Evolutionary conservation across 1,140 invertebrate species (phyloP).

Genomic region (Drosophila arawakana): DNA sequence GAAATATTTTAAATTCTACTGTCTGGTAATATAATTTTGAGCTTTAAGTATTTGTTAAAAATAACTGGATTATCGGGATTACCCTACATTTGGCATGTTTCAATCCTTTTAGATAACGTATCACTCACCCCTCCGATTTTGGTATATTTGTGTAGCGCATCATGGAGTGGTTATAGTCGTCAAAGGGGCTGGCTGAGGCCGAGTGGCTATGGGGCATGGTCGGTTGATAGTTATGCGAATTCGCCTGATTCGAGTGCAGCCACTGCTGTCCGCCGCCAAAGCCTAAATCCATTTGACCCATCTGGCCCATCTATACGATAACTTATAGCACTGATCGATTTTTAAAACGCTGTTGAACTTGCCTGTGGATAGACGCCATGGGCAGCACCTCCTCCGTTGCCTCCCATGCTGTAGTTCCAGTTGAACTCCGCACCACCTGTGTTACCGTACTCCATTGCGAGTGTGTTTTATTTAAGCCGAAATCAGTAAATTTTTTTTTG

Average conservation of each 20-base stretch:
- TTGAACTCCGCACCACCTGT: conserved; percentile 52
- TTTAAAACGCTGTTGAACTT: conserved; percentile 7
- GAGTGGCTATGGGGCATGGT: conserved; percentile 18
- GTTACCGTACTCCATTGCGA: conserved; percentile 48
- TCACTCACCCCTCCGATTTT: conserved; percentile 17
- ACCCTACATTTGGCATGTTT: no score
- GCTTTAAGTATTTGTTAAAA: no score
- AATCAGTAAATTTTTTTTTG: conserved; percentile 14
- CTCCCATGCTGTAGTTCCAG: conserved; percentile 37
- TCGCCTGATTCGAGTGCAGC: conserved; percentile 63
- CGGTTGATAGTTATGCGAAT: conserved; percentile 14
- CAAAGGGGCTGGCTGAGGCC: conserved; percentile 32
- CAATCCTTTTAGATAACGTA: conserved; percentile 8
- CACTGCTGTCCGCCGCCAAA: conserved; percentile 52
- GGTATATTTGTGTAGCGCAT: conserved; percentile 38
- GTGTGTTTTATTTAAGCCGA: conserved; percentile 26
- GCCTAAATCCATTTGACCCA: conserved; percentile 36
- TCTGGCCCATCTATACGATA: conserved; percentile 35
- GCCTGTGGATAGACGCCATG: conserved; percentile 47
- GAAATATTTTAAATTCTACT: no score
- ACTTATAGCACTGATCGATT: no score
- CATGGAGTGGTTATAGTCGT: conserved; percentile 56
- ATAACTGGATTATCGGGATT: no score
- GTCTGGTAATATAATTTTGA: no score
- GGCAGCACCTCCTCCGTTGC: conserved; percentile 5